phyloP scores from a whole-genome alignment of 2,797 vertebrate species.

The Manis javanica region DNA sequence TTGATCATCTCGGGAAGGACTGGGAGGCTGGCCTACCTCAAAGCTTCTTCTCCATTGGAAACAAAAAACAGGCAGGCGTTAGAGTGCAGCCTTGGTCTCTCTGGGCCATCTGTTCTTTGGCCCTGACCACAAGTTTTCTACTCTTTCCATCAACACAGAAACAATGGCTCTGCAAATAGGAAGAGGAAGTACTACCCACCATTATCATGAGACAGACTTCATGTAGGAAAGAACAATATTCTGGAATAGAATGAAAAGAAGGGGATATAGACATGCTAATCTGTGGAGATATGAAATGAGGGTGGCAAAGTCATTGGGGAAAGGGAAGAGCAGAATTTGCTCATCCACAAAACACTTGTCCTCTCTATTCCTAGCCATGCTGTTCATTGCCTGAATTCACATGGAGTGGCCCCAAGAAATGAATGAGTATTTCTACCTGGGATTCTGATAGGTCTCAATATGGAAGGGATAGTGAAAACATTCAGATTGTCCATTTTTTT shows the following conservation, averaged over 20 bases:
- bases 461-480: background rate
- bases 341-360: background rate
- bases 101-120: background rate
- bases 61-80: background rate
- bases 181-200: background rate
- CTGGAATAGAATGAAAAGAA: background rate
- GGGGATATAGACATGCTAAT: background rate
- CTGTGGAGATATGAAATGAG: background rate
- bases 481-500: constrained; percentile 19
- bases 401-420: background rate
- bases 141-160: background rate
- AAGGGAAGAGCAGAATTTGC: background rate
- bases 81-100: background rate
- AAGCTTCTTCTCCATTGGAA: background rate
- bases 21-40: background rate
- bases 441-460: background rate
- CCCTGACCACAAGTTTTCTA: background rate
- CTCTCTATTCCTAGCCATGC: background rate
- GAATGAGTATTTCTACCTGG: background rate
- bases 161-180: background rate
- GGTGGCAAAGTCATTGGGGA: background rate
- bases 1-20: background rate
- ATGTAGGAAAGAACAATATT: background rate
- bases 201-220: background rate
- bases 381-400: background rate